Percentiles rank a stretch among this genome's conserved stretches.
These are phyloP conservation scores for Machimus atricapillus DNA, from an alignment of 2,888 invertebrate genomes.

Conservation along the genomic window DNA sequence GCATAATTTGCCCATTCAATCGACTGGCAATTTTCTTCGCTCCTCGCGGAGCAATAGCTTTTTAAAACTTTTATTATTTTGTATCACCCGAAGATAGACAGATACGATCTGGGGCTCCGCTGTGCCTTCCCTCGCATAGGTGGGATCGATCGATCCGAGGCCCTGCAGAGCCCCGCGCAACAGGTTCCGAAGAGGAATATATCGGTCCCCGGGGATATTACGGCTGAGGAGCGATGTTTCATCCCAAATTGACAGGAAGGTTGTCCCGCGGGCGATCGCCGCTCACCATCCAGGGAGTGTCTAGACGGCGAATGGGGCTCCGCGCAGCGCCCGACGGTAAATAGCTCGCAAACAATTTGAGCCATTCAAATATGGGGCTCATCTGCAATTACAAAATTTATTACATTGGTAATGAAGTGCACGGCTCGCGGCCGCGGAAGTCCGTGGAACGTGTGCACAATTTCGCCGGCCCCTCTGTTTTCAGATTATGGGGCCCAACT, in stretches of 20 bases:
- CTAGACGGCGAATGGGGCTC: background rate
- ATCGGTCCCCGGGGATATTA: constrained; percentile 2
- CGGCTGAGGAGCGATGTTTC: background rate
- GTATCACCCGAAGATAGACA: background rate
- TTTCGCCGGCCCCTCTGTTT: background rate
- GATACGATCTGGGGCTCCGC: background rate
- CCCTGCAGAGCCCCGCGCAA: background rate
- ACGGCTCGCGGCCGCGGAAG: background rate
- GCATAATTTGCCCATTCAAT: constrained; percentile 3
- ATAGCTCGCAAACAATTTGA: constrained; percentile 1
- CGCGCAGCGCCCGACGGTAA: background rate
- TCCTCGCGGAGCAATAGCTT: background rate
- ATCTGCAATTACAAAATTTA: constrained; percentile 24
- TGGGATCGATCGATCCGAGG: background rate
- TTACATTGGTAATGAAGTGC: constrained; percentile 4
- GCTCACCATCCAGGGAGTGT: background rate
- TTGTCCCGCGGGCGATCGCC: background rate
- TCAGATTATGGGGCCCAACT: background rate
- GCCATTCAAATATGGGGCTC: background rate
- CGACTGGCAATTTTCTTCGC: background rate
- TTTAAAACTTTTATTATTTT: constrained; percentile 16
- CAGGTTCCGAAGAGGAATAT: background rate
- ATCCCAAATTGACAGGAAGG: constrained; percentile 13
- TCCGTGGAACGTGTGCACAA: background rate
- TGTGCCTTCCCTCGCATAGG: background rate